Base-by-base conservation (phyloP, 2,797 vertebrate genomes). In the Dicrostonyx torquatus region DNA sequence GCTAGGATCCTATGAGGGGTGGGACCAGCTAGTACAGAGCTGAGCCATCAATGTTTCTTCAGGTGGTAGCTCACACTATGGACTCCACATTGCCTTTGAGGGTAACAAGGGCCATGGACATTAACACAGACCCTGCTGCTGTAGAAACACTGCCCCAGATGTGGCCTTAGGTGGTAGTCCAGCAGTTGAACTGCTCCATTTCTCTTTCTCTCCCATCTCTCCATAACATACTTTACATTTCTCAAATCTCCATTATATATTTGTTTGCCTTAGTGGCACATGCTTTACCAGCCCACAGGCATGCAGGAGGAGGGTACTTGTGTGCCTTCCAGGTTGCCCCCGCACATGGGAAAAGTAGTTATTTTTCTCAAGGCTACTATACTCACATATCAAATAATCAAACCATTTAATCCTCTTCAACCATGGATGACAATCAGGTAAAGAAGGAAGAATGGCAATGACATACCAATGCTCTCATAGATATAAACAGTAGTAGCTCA, bases 381-480 rank as follows among this genome's bases (percentile, higher is more conserved):
- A 4, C 6, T 31, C 75, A 89, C n/a, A 29, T 68, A 93, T 93
- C 77, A 83, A 93, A 37, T 18, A 86, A 79, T 50, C 43, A 83
- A 86, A 50, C 68, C 13, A 75, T 37, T 68, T 31, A 88, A 87
- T 75, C 17, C 24, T 68, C 45, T 80, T 37, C 31, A 95, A 89
- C 7, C 34, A 80, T 53, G 43, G 2, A 31, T 53, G 22, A 66
- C 43, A 76, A 85, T 77, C 11, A 14, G 77, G 55, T 48, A 40
- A 76, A 53, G 40, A 90, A n/a, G 40, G 2, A 45, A 77, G 66
- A 31, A 77, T 2, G 72, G 26, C 29, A 87, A 8, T 40, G 72
- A 40, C 31, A 70, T 11, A 43, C 11, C 22, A 24, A 31, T 11
- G 17, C 37, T 83, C 15, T 45, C 79, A 20, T n/a, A 62, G 10